These are phyloP conservation scores for Noctilio leporinus DNA, from an alignment of 2,113 vertebrate genomes.

Conservation along the genomic window DNA sequence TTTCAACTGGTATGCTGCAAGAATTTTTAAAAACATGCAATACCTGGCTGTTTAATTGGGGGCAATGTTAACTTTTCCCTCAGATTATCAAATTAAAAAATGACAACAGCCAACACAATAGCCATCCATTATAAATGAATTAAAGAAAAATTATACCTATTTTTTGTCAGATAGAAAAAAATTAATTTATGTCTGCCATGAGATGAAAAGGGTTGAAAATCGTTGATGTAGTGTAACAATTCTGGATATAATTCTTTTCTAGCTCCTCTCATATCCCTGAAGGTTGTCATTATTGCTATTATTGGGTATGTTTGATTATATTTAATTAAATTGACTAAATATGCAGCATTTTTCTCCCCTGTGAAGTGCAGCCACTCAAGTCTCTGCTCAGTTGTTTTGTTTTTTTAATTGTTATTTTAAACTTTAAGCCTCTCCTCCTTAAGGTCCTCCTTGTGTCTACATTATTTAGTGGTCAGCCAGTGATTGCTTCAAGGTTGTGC, in stretches of 20 bases:
- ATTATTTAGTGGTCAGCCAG: background rate
- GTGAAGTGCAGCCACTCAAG: background rate
- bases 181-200: background rate
- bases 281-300: background rate
- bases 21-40: background rate
- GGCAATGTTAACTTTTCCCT: background rate
- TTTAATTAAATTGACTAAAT: background rate
- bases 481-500: background rate
- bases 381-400: background rate
- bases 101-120: background rate
- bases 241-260: background rate
- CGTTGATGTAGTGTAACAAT: background rate
- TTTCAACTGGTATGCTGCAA: background rate
- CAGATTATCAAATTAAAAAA: background rate
- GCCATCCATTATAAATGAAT: background rate
- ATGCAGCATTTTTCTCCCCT: background rate
- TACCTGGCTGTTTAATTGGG: background rate
- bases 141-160: background rate
- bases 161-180: background rate
- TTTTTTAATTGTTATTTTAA: background rate
- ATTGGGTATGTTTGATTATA: conserved; percentile 1
- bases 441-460: background rate
- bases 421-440: background rate
- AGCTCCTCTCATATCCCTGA: background rate
- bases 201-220: background rate